Base-by-base conservation (phyloP, 2,888 invertebrate species). In the Phoronis australis region DNA sequence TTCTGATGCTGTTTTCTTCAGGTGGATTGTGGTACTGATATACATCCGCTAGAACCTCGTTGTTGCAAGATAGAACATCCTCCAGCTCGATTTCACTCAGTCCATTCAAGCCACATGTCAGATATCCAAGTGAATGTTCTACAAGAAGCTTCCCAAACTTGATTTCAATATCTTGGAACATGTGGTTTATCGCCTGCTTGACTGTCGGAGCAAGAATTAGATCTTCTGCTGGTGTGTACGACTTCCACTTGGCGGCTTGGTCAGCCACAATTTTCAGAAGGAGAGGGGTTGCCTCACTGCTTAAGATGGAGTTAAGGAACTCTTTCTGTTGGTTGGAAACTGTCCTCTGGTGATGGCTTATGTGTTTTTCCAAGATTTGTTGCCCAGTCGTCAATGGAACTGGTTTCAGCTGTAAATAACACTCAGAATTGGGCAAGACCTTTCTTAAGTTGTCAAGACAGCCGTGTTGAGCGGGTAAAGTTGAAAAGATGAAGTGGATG, bases 1-100 rank as follows among this genome's bases (percentile, higher is more conserved):
- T 47, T 23, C 61, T 46, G 23, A 61, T 45, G 20, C 50, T 45
- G 20, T 54, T 61, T 23, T 52, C 47, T 22, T 59, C 39, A 24
- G 61, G 61, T 18, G 61, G 61, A 37, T 61, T 59, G 44, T 61
- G 61, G 45, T 61, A 61, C 38, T 49, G 53, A 42, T 62, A 61
- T 20, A 61, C 58, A 27, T 59, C 59, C 51, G 55, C 55, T 25
- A 61, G 51, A 12, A 61, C 60, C 24, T 54, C 48, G 44, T 61
- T 59, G 35, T 57, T 53, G 38, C 59, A 60, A 6, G 57, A 61
- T 12, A 61, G 46, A 9, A 51, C 45, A 37, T 61, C 61, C 24
- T 61, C 61, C 45, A 61, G 48, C 44, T 61, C 61, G 9, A 60
- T 40, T 9, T 42, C 53, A 18, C 50, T 57, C 21, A 61, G 45